Evolutionary conservation across 30 jellyfish, hydroid and myxozoan genomes (phyloP).

Genomic region (Pelagia noctiluca): DNA sequence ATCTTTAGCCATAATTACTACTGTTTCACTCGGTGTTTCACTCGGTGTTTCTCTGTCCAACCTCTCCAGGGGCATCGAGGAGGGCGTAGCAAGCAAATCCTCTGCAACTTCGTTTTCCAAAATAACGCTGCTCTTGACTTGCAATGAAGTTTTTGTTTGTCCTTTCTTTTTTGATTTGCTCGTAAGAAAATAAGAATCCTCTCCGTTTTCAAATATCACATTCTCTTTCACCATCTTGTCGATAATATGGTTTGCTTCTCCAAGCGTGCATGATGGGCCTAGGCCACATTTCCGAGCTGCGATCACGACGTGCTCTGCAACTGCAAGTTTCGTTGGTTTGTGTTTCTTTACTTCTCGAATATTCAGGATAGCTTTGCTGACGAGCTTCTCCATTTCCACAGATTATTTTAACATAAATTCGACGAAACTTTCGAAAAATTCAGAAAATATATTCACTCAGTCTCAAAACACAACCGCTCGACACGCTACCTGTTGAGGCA

Average conservation of each 20-base stretch:
- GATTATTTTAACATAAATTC: neutral
- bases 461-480: too few species aligned
- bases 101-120: neutral
- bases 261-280: conserved; percentile 21
- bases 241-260: neutral
- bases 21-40: too few species aligned
- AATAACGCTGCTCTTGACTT: neutral
- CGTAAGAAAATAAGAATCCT: neutral
- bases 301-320: conserved; percentile 31
- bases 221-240: neutral
- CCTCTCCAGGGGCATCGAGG: neutral
- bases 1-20: neutral
- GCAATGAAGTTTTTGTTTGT: neutral
- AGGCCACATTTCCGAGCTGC: conserved; percentile 32
- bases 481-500: too few species aligned
- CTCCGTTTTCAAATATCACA: neutral
- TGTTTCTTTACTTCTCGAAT: conserved; percentile 35
- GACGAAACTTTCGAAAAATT: neutral
- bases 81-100: neutral
- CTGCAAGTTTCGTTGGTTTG: conserved; percentile 28
- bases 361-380: conserved; percentile 22
- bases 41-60: neutral
- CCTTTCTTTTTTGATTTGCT: neutral
- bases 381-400: conserved; percentile 25
- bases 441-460: neutral